Conservation (phyloP, 2,113 vertebrate genomes). For the Gadus macrocephalus region DNA sequence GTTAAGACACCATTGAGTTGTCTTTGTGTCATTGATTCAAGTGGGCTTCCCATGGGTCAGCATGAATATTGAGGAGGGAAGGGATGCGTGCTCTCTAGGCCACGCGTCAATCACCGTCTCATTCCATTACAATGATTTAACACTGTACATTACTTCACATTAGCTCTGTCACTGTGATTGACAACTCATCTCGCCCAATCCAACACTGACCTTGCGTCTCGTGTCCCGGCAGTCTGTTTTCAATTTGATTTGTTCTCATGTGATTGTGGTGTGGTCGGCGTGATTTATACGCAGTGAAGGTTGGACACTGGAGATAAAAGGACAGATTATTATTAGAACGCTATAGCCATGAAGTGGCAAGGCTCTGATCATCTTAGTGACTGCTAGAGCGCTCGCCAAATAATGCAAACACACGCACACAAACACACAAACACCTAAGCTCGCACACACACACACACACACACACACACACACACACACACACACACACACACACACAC, state of each 20-base stretch:
- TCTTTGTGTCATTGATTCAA: too few species aligned
- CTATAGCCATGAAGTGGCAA: too few species aligned
- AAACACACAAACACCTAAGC: neutral
- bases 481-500: too few species aligned
- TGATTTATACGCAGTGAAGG: too few species aligned
- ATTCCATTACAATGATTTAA: slow-evolving; percentile 3
- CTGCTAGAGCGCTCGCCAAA: neutral
- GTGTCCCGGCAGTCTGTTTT: slow-evolving; percentile 6
- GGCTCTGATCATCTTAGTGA: too few species aligned
- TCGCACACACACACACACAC: too few species aligned
- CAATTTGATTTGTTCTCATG: slow-evolving; percentile 26
- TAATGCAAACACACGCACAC: neutral
- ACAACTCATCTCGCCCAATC: slow-evolving; percentile 21
- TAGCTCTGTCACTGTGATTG: slow-evolving; percentile 24
- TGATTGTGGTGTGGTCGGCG: neutral
- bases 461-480: too few species aligned
- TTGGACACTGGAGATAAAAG: too few species aligned
- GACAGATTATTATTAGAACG: too few species aligned
- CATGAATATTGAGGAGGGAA: too few species aligned
- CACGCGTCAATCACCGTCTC: neutral
- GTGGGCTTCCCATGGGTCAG: too few species aligned
- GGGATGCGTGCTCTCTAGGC: neutral
- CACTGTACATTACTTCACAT: slow-evolving; percentile 25
- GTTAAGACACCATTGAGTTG: too few species aligned
- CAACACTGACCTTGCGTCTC: slow-evolving; percentile 18